A percentile compares a stretch with the other conserved stretches of the same genome.
phyloP scores from a whole-genome alignment of 2,797 vertebrate species.

The Lutjanus campechanus region DNA sequence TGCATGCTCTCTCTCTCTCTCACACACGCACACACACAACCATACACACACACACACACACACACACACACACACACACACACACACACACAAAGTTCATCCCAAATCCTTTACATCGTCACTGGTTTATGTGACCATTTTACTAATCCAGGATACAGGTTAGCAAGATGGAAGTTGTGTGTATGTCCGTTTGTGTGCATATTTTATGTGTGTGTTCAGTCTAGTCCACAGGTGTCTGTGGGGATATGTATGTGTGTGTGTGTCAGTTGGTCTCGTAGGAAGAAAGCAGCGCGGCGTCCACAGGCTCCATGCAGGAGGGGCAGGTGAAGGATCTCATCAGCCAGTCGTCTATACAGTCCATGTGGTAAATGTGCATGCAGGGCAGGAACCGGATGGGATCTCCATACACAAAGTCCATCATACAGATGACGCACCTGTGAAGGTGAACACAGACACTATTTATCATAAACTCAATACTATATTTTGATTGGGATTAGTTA shows the following conservation, averaged over 20 bases:
- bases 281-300: slow-evolving; percentile 95
- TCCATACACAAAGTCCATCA: slow-evolving; percentile 98
- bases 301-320: slow-evolving; percentile 97
- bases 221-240: slow-evolving; percentile 26
- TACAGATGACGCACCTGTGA: slow-evolving; percentile 95
- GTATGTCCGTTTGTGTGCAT: slow-evolving; percentile 33
- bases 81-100: slow-evolving; percentile 2
- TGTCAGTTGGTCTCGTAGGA: slow-evolving; percentile 96
- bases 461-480: not conserved
- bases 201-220: slow-evolving; percentile 27
- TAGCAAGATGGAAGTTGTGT: slow-evolving; percentile 48
- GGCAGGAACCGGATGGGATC: slow-evolving; percentile 97
- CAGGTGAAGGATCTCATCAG: slow-evolving; percentile 97
- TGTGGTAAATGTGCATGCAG: slow-evolving; percentile 98
- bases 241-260: slow-evolving; percentile 7
- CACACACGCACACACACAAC: not conserved
- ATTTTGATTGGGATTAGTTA: not conserved
- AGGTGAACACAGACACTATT: slow-evolving; percentile 12
- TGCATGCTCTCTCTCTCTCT: not conserved
- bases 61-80: slow-evolving; percentile 4
- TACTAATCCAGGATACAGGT: slow-evolving; percentile 66
- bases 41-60: slow-evolving; percentile 1
- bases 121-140: slow-evolving; percentile 40
- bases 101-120: slow-evolving; percentile 35
- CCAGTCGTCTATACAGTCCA: slow-evolving; percentile 99